Percentiles rank a stretch among this genome's conserved stretches.
Conservation (phyloP, 1,140 invertebrate genomes). For the Camponotus floridanus region DNA sequence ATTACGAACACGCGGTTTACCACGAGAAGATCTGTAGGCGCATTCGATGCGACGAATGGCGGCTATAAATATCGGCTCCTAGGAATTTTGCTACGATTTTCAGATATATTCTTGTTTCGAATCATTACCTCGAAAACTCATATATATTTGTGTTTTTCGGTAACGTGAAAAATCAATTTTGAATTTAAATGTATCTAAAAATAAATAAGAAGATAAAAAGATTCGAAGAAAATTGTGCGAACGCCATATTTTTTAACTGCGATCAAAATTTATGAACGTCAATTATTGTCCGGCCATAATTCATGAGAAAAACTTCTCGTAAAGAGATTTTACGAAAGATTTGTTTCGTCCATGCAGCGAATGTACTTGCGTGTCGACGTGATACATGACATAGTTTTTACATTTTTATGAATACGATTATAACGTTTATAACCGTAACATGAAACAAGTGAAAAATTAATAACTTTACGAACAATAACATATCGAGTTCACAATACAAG, state of each 20-base stretch:
- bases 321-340: background rate
- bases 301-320: slow-evolving; percentile 22
- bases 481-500: too few relatives aligned
- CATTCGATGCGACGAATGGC: background rate
- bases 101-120: background rate
- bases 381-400: background rate
- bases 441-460: background rate
- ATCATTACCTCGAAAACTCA: background rate
- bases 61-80: background rate
- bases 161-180: background rate
- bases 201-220: background rate
- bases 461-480: too few relatives aligned
- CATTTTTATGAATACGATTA: background rate
- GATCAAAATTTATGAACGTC: slow-evolving; percentile 52
- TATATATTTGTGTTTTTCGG: background rate
- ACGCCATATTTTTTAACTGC: background rate
- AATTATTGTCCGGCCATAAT: slow-evolving; percentile 45
- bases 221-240: background rate
- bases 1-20: slow-evolving; percentile 42
- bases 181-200: background rate
- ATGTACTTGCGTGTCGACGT: background rate
- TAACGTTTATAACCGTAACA: background rate
- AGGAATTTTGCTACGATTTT: background rate
- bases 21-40: slow-evolving; percentile 17
- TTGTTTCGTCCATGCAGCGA: background rate